Base-by-base conservation (phyloP, 2,797 vertebrate species). In the Petrocephalus sullivani region DNA sequence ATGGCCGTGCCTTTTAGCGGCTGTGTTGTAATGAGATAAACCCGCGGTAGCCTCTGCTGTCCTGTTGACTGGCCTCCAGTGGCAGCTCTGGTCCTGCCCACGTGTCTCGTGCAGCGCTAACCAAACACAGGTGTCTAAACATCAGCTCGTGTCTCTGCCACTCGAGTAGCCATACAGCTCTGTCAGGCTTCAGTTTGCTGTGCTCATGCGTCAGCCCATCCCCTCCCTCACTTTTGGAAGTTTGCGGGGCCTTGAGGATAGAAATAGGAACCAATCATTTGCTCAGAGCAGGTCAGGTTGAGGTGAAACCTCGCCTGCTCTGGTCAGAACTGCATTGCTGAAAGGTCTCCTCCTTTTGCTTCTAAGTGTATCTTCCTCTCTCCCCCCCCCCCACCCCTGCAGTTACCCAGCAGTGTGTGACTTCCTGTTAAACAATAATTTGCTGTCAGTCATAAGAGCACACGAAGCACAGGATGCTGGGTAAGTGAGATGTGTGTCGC, bases 351-450 rank as follows among this genome's bases (percentile, higher is more conserved):
- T 71, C 90, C 91, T 9, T 78, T 87, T 57, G 87, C 57, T 60
- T 16, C 61, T 46, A 64, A 49, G 12, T 3, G 16, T 21, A 9
- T 21, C 21, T 54, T 61, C 57, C 86, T 84, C 57, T 84, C 33
- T 41, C 60, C 12, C 41, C 60, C 23, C 46, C 60, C 51, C 49
- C 41, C 16, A 33, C 71, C 92, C 93, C 92, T 91, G 92, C 91
- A 99, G 98, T 95, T 99, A 99, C 95, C 97, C 97, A 87, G 98
- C 98, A 93, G 98, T 99, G 89, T 99, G 98, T 94, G 98, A 99
- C 95, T 99, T 99, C 96, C 96, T 99, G 97, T 98, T 98, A 97
- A 98, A 98, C 95, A 99, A 99, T 95, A 99, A 99, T 95, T 96
- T 99, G 96, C 93, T 99, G 96, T 99, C 98, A 89, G 96, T 99